Base-by-base conservation (phyloP, 2,113 vertebrate genomes). In the Grantiella picta region DNA sequence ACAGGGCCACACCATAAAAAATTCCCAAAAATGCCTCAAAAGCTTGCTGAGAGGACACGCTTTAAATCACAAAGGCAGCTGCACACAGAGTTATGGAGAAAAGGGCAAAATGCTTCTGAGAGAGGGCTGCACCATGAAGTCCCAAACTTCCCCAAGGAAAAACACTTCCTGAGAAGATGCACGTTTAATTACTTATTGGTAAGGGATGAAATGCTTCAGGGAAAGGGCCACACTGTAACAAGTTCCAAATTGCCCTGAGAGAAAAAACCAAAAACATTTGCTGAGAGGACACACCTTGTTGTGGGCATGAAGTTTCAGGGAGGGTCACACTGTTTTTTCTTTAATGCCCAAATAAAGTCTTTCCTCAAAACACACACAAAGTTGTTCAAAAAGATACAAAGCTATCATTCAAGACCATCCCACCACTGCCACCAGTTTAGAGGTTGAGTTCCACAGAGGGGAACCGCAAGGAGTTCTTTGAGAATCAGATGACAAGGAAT, bases 201-300 rank as follows among this genome's bases (percentile, higher is more conserved):
- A 60, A 12, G 5, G 19, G 16, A 4, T 0, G 3, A 49, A 49
- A 49, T 25, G 21, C 7, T 49, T 33, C 16, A 50, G 5, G 7
- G 19, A 61, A 61, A 25, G 22, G 22, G 17, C 35, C 8, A 13
- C 45, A 12, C 5, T 22, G 18, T 13, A 52, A 40, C 3, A 5
- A 33, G 16, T 77, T 47, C 21, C 44, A 31, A 77, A 12, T 16
- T 63, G 18, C 12, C 35, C 13, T 5, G 3, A 10, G 13, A 52
- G 8, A 16, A 9, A 40, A n/a, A 45, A 20, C 15, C 15, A 16
- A 4, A 42, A 42, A 4, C 18, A 22, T 8, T 22, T 52, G 52
- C 47, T 27, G 8, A 16, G 18, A 17, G 29, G 23, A 40, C 35
- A 52, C 5, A 5, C 17, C 7, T 18, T 60, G 12, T 31, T 52